A percentile compares a stretch with the other conserved stretches of the same genome.
Conservation (phyloP, 2,797 vertebrate genomes). For the Acipenser oxyrinchus region DNA sequence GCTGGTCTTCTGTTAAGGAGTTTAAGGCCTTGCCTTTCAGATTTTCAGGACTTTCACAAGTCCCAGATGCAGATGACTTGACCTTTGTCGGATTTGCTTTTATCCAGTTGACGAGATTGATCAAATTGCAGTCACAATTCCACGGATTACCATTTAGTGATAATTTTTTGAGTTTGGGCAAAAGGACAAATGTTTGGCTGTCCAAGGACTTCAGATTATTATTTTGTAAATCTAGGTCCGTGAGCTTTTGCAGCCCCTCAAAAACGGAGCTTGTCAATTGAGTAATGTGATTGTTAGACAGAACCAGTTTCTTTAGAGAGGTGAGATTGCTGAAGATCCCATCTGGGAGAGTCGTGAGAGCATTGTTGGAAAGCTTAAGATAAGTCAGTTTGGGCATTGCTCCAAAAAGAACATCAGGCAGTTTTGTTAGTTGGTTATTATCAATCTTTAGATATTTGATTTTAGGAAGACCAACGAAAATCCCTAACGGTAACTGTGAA, state of each 20-base stretch:
- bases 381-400: slow-evolving; percentile 37
- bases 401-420: slow-evolving; percentile 55
- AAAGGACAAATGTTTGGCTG: slow-evolving; percentile 38
- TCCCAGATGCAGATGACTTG: slow-evolving; percentile 12
- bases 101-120: slow-evolving; percentile 49
- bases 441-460: slow-evolving; percentile 48
- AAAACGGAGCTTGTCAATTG: slow-evolving; percentile 50
- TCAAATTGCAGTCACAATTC: slow-evolving; percentile 68
- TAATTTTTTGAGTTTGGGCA: slow-evolving; percentile 47
- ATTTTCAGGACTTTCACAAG: slow-evolving; percentile 50
- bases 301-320: slow-evolving; percentile 47
- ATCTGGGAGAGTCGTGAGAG: slow-evolving; percentile 51
- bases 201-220: slow-evolving; percentile 42
- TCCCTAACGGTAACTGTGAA: slow-evolving; percentile 40
- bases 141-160: slow-evolving; percentile 64
- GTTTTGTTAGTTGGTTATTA: slow-evolving; percentile 46
- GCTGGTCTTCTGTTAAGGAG: slow-evolving; percentile 36
- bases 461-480: slow-evolving; percentile 56
- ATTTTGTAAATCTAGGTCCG: slow-evolving; percentile 50
- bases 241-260: slow-evolving; percentile 47
- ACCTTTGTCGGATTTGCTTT: slow-evolving; percentile 36
- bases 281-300: slow-evolving; percentile 57
- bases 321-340: slow-evolving; percentile 53
- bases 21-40: slow-evolving; percentile 39
- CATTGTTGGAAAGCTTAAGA: slow-evolving; percentile 55